Evolutionary conservation across 2,888 invertebrate genomes (phyloP), one percentile per base, ranked within the genome.

Genomic region (Crematogaster levior): DNA sequence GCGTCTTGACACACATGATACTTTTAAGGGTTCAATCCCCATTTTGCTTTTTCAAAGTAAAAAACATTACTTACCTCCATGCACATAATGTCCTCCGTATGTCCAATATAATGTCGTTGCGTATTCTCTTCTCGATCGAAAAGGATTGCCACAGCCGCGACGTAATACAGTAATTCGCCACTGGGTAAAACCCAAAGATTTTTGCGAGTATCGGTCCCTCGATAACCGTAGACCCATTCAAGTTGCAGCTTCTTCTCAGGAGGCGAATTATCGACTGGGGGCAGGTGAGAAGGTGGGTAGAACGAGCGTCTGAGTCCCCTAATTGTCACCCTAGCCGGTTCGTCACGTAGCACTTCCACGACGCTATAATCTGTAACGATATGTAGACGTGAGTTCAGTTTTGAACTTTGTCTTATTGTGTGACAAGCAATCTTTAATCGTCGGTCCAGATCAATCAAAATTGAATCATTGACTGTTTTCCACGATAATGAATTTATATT

Each of bases 191-290:
- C 97, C 97, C 98, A 98, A 46, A 99, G 95, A 95, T 99, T 99
- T 89, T 97, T 96, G 15, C 98, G 96, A 6, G 98, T 97, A 94
- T 99, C 99, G 12, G 97, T 97, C 0, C 99, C 99, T 83, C 99
- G 97, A 95, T 99, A 99, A 0, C 99, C 99, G 93, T 98, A 99
- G 97, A 98, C 98, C 99, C 99, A 99, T 92, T 98, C 98, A 0
- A 99, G 95, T 85, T 97, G 96, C 86, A 99, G 95, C 92, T 98
- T 97, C 95, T 98, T 98, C 65, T 98, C 97, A 0, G 99, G 99
- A 0, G 98, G 98, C 6, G 97, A 95, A 94, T 97, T 98, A 94
- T 98, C 98, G 61, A 97, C 96, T 10, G 97, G 97, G 3, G 98
- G 96, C 93, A 98, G 97, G 92, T 98, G 98, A 66, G 98, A 96